phyloP scores from a whole-genome alignment of 2,797 vertebrate genomes.

The Catamblyrhynchus diadema region DNA sequence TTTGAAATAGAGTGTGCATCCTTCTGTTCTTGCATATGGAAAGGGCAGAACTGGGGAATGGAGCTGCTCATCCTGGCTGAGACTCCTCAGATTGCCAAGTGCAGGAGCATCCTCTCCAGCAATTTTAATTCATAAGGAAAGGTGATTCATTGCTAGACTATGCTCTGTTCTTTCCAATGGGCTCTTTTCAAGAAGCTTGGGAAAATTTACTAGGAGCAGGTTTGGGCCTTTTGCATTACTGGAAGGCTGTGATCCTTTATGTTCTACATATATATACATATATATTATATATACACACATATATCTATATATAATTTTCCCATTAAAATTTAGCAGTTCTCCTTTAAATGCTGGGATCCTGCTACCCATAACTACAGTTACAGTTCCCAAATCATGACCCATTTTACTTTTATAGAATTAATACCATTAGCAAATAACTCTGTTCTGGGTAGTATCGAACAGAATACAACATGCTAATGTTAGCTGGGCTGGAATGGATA shows the following conservation, averaged over 20 bases:
- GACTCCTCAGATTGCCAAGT: background rate
- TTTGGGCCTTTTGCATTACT: background rate
- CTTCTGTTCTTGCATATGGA: background rate
- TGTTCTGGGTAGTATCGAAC: background rate
- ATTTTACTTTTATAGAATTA: conserved; percentile 5
- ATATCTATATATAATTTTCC: background rate
- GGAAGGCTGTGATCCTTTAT: background rate
- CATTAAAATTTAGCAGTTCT: background rate
- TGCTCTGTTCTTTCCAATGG: background rate
- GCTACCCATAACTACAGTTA: background rate
- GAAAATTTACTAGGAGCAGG: background rate
- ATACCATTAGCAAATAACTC: background rate
- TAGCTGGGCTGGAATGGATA: background rate
- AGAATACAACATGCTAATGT: background rate
- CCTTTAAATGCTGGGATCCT: background rate
- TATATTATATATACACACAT: background rate
- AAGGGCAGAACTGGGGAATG: background rate
- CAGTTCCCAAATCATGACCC: background rate
- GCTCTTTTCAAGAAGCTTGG: background rate
- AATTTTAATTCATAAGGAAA: background rate
- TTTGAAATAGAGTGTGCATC: background rate
- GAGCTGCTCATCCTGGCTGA: background rate
- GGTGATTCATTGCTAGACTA: background rate
- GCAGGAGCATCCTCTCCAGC: background rate
- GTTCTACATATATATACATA: background rate